Percentiles rank a stretch among this genome's conserved stretches.
These are phyloP conservation scores for Microctenopoma steveboyesi DNA, from an alignment of 2,797 vertebrate species.

Conservation along the genomic window DNA sequence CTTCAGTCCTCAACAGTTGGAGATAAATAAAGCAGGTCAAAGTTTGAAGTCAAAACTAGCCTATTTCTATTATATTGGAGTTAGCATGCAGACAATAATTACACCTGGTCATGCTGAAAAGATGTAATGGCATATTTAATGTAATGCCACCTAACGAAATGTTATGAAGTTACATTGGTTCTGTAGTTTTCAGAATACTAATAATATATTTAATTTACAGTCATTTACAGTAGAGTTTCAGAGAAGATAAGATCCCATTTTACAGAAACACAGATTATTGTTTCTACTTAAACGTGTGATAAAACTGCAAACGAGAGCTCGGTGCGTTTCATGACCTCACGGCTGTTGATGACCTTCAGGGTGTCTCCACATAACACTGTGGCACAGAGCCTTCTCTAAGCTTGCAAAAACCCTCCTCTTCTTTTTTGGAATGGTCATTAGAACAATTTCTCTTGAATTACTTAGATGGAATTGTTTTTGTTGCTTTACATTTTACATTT, in stretches of 20 bases:
- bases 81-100: background rate
- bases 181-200: background rate
- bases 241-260: constrained; percentile 6
- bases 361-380: constrained; percentile 40
- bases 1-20: background rate
- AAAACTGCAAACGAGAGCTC: constrained; percentile 16
- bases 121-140: background rate
- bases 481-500: no score
- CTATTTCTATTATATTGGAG: background rate
- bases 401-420: constrained; percentile 49
- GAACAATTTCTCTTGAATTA: constrained; percentile 52
- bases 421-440: constrained; percentile 35
- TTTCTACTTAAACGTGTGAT: constrained; percentile 11
- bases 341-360: constrained; percentile 54
- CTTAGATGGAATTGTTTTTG: constrained; percentile 41
- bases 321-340: constrained; percentile 36
- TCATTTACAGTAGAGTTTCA: background rate
- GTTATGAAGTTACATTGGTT: background rate
- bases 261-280: constrained; percentile 1
- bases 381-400: constrained; percentile 31
- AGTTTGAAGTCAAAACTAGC: background rate
- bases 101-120: background rate
- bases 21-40: background rate
- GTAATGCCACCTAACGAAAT: background rate
- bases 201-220: background rate